Evolutionary conservation across 2,888 invertebrate genomes (phyloP), one percentile per base, ranked within the genome.

Genomic region (Gibbula magus): DNA sequence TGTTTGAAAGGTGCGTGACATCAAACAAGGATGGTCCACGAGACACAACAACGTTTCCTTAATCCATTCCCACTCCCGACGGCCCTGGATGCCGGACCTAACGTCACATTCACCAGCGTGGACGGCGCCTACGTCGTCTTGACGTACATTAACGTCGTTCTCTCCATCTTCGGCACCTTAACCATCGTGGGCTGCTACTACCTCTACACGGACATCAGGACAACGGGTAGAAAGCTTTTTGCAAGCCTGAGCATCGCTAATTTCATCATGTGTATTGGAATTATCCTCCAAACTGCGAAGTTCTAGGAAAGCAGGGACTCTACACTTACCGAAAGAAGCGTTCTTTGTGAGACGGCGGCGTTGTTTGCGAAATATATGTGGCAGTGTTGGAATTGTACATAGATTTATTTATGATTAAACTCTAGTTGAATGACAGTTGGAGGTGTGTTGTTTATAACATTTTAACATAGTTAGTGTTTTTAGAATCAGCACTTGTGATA

Each of bases 181-280:
- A 29, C 82, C 3, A 82, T 87, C 32, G 79, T 86, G 39, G 29
- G 70, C 39, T 77, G 81, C 8, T 87, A 84, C 78, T 56, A 80
- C 5, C 32, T 75, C 10, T 82, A 81, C 77, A 81, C 79, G 18
- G 85, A 84, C 13, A 70, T 88, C 10, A 82, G 88, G 22, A 88
- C 84, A 29, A 84, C 82, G 5, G 83, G 86, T 18, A 80, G 87
- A 32, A 81, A 84, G 66, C 81, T 89, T 20, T 81, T 89, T 2
- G 81, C 88, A 2, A 86, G 77, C 61, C 83, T 89, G 16, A 83
- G 84, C 32, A 67, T 87, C 10, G 84, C 87, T 3, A 86, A 89
- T 74, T 77, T 87, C 29, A 22, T 88, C 2, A 81, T 83, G 5
- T 84, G 85, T 32, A 22, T 87, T 0, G 84, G 85, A 0, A 85